Base-by-base conservation (phyloP, 2,797 vertebrate genomes). In the Galaxias olidus region DNA sequence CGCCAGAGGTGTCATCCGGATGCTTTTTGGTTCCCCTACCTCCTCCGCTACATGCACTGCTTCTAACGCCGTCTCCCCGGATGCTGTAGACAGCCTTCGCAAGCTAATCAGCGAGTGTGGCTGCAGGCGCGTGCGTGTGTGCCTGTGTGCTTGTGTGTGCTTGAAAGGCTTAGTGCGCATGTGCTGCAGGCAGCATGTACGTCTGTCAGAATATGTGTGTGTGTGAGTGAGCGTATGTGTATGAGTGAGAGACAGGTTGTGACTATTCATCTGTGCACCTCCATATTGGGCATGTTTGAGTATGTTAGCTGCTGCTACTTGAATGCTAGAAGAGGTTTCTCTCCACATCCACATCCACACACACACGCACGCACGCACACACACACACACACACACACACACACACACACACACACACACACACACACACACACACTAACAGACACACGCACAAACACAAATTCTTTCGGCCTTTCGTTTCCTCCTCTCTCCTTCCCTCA, bases 41-140 rank as follows among this genome's bases (percentile, higher is more conserved):
- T 86, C 42, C 45, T 48, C 81, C 84, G 81, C 80, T 74, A n/a
- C 70, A 53, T 83, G 82, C 86, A 79, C 77, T 81, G 82, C 86
- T 82, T 86, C 86, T 87, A 83, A 81, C 81, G 82, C 88, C 80
- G 88, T 90, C 87, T 89, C 90, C 84, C 87, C 84, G 88, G 89
- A 89, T 90, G 89, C 88, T 87, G 90, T 82, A 89, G 90, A 91
- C 90, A 85, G 88, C 85, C 85, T 88, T 87, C 75, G 88, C 90
- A 89, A 91, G 90, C 91, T 90, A 90, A 91, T 92, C 90, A 91
- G 88, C 84, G 87, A 76, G 86, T 89, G 89, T 89, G 87, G 87
- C 83, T 87, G 87, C 82, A 84, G 72, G 88, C 84, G 88, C 79
- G 83, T 88, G 90, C 82, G 73, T 85, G 84, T 61, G 77, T 67